Evolutionary conservation across 23 tunicate genomes (phyloP), one percentile per base, ranked within the genome.

Genomic region (Trididemnum clinides): DNA sequence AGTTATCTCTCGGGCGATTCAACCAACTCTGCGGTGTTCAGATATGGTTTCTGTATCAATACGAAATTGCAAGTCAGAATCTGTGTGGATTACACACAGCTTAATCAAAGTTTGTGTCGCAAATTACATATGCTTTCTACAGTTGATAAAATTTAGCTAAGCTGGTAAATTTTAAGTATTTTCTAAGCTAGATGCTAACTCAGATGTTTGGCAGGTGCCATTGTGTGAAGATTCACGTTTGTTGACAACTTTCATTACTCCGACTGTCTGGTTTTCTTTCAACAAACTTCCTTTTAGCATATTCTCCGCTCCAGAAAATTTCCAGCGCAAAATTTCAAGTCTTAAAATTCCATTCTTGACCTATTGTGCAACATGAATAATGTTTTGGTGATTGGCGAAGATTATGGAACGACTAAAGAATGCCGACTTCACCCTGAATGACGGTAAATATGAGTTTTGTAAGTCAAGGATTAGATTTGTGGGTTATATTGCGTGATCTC

Each of bases 121-220:
- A 76, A 80, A 59, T 6, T 83, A 38, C 6, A 25, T 4, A 76
- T 76, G 23, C 22, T 76, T 6, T 83, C 82, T 7, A 82, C 87
- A 15, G 87, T 82, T 10, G 87, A 70, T 50, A 70, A 6, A 31
- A 83, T 18, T 35, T 76, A 23, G 64, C 82, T 7, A 72, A 70
- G 33, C 59, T 50, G 22, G 30, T 35, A 4, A 20, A 30, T 23
- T 29, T 33, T 28, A 75, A 84, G 65, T 72, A 2, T 49, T 34
- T 73, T 69, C 88, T 4, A 75, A 82, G 28, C 29, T 82, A 15
- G 87, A 82, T 32, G 33, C 83, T 1, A 84, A 84, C 30, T 84
- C 83, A 19, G 88, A 83, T 20, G 35, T 84, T 74, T 84, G 77
- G 74, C 44, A 39, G 39, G 4, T n/a, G n/a, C 82, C 39, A 5